Evolutionary conservation across 2,113 vertebrate genomes (phyloP).

Genomic region (Nipponia nippon): DNA sequence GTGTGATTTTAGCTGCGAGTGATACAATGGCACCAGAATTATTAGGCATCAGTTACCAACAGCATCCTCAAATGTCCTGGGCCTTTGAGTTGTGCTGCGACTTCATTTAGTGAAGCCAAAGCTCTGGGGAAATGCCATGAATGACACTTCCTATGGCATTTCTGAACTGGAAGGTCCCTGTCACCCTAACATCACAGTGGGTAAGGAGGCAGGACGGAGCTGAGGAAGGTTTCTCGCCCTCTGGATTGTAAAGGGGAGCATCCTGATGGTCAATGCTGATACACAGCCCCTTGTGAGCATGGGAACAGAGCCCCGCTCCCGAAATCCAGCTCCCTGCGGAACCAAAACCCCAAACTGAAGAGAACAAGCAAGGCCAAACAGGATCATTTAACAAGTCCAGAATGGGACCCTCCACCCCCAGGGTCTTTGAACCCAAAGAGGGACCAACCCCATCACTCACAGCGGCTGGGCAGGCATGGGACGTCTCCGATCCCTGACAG

Average conservation of each 20-base stretch:
- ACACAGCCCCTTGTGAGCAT: accelerated
- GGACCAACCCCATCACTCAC: accelerated
- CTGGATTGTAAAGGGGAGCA: not conserved
- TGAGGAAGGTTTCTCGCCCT: not conserved
- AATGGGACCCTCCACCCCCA: not conserved
- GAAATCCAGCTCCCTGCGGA: not conserved
- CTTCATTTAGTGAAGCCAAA: not conserved
- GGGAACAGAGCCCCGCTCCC: not conserved
- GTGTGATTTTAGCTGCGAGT: not conserved
- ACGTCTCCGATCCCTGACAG: not conserved
- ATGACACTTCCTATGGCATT: not conserved
- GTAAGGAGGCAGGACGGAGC: not conserved
- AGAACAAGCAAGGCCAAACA: not conserved
- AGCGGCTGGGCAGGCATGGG: not conserved
- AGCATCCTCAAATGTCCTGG: not conserved
- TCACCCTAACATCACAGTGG: not conserved
- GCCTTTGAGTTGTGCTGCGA: not conserved
- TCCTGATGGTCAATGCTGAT: not conserved
- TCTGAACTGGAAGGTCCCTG: not conserved
- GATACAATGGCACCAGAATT: not conserved
- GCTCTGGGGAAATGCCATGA: not conserved
- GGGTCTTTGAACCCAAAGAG: not conserved
- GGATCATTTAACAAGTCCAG: not conserved
- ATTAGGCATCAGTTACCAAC: not conserved
- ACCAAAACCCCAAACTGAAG: not conserved